Evolutionary conservation across 2,888 invertebrate species (phyloP).

Genomic region (Eupithecia subumbrata): DNA sequence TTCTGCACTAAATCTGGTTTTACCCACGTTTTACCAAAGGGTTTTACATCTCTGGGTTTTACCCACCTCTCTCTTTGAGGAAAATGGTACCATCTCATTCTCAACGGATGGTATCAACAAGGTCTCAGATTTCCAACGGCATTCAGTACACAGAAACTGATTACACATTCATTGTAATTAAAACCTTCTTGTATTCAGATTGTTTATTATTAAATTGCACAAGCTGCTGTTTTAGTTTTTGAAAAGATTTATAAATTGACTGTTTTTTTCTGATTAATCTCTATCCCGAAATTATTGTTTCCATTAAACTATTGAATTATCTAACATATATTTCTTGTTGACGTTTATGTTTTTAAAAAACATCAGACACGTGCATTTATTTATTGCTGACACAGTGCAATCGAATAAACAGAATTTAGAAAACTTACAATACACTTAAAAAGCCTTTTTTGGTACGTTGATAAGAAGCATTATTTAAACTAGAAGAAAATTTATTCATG

Average conservation of each 20-base stretch:
- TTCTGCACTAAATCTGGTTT: background rate
- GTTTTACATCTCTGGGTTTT: background rate
- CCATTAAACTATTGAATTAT: too few species aligned
- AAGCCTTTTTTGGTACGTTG: too few species aligned
- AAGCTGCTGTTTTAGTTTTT: background rate
- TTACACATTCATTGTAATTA: background rate
- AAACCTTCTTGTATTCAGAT: background rate
- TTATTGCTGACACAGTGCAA: too few species aligned
- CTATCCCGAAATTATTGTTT: background rate
- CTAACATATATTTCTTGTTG: too few species aligned
- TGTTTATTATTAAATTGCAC: background rate
- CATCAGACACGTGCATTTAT: too few species aligned
- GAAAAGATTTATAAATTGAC: background rate
- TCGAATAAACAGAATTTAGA: too few species aligned
- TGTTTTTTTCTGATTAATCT: background rate
- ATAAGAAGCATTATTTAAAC: too few species aligned
- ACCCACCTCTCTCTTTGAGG: conserved; percentile 4
- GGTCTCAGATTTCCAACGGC: background rate
- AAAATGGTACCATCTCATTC: background rate
- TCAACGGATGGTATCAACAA: background rate
- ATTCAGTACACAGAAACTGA: background rate
- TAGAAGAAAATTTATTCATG: too few species aligned
- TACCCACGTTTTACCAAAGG: background rate
- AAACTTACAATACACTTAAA: too few species aligned
- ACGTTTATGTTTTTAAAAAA: too few species aligned